phyloP scores from a whole-genome alignment of 2,797 vertebrate species.

The Tadarida brasiliensis region DNA sequence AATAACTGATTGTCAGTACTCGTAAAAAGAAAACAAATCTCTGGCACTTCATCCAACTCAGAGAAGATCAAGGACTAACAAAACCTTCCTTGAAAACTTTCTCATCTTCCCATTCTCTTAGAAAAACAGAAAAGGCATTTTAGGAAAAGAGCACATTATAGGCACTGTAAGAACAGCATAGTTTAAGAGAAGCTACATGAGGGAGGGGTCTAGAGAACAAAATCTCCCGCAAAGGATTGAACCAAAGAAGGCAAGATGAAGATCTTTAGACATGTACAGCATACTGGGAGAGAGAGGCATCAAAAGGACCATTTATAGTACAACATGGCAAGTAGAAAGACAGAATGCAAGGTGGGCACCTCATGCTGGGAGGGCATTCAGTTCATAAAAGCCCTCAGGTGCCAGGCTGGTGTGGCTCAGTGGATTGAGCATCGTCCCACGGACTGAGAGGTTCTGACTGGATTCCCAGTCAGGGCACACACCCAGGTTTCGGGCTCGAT shows the following conservation, averaged over 20 bases:
- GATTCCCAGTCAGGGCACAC: too few species aligned
- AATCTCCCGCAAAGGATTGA: background rate
- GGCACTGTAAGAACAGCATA: background rate
- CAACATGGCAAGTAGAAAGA: background rate
- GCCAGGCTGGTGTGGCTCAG: background rate
- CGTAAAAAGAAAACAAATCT: background rate
- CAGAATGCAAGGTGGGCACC: background rate
- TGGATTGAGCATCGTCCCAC: too few species aligned
- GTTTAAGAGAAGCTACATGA: background rate
- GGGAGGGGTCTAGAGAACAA: background rate
- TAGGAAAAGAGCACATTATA: slow-evolving; percentile 6
- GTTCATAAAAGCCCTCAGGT: background rate
- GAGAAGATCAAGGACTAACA: background rate
- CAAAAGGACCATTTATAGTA: background rate
- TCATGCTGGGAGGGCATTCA: background rate
- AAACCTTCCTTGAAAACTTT: slow-evolving; percentile 20
- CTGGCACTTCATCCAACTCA: background rate
- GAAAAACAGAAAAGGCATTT: background rate
- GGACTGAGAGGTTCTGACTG: too few species aligned
- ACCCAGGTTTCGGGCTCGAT: too few species aligned
- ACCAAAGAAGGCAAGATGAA: background rate
- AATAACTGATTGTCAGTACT: background rate
- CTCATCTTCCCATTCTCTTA: background rate
- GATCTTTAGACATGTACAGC: background rate
- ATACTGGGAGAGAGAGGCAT: background rate